Conservation (phyloP, 2,797 vertebrate genomes). For the Steatocranus sp. region DNA sequence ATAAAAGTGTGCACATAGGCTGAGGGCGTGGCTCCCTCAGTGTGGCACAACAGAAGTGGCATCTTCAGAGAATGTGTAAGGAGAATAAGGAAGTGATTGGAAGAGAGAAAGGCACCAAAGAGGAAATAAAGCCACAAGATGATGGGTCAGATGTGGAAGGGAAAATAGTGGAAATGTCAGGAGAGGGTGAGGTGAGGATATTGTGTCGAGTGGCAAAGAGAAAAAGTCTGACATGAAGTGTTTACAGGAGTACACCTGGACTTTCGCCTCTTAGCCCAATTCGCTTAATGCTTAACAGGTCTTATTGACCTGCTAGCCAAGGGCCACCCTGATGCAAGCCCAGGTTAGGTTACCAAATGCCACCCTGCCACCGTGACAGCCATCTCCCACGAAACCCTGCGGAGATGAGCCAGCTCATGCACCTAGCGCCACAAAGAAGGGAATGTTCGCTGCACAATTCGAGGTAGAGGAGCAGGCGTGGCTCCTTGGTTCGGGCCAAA, state of each 20-base stretch:
- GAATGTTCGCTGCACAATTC: slow-evolving; percentile 84
- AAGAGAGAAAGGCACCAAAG: slow-evolving; percentile 60
- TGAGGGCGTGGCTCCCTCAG: slow-evolving; percentile 77
- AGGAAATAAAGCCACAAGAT: slow-evolving; percentile 71
- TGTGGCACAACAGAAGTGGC: slow-evolving; percentile 67
- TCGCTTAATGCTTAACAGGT: slow-evolving; percentile 45
- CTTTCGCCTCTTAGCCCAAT: slow-evolving; percentile 35
- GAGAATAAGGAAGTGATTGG: slow-evolving; percentile 76
- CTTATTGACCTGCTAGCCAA: slow-evolving; percentile 68
- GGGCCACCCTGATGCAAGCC: slow-evolving; percentile 80
- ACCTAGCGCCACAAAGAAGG: slow-evolving; percentile 87
- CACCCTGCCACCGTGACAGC: slow-evolving; percentile 87
- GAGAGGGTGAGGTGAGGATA: slow-evolving; percentile 28
- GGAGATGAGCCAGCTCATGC: slow-evolving; percentile 90
- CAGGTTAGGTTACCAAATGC: slow-evolving; percentile 83
- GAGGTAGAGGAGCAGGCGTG: slow-evolving; percentile 91
- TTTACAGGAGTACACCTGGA: slow-evolving; percentile 35
- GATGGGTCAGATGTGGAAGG: slow-evolving; percentile 48
- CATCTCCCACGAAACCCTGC: slow-evolving; percentile 86
- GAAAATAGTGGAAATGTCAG: slow-evolving; percentile 59
- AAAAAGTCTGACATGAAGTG: slow-evolving; percentile 34
- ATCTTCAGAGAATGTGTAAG: slow-evolving; percentile 72
- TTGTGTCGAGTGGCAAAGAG: slow-evolving; percentile 39
- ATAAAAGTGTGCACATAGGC: slow-evolving; percentile 81
- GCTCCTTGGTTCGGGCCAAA: slow-evolving; percentile 84